Base-by-base conservation (phyloP, 2,888 invertebrate species). In the Cyclophora albipunctata region DNA sequence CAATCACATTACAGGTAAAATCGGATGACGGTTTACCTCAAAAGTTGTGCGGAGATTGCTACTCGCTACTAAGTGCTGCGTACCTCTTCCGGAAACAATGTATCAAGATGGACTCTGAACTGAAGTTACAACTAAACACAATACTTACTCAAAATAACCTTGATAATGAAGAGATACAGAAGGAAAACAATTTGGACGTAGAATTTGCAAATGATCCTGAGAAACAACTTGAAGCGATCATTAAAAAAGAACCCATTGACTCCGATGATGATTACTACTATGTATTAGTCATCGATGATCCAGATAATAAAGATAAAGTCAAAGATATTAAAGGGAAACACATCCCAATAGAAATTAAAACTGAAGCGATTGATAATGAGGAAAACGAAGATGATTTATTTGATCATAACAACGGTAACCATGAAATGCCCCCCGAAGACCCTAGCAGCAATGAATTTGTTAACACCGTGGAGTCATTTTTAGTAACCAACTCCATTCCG, bases 191-290 rank as follows among this genome's bases (percentile, higher is more conserved):
- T 3, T 37, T 40, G 3, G 69, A 73, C 7, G 70, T 78, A 45
- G 76, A 82, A 47, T 66, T 81, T 53, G 75, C 70, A 0, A 77
- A 77, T 58, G 72, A 85, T 62, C 81, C 84, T 1, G 66, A 81
- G 45, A 86, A 82, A 62, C 82, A 86, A 63, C 64, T 87, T 4
- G 77, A 85, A 55, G 68, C 77, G 46, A 76, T 84, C 3, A 84
- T 88, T 4, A 88, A 87, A 62, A 59, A 69, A 44, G 88, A 88
- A 62, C 84, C 84, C 2, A 69, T 60, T 40, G 88, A 88, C 45
- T 81, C 77, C 62, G 88, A 88, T 60, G 89, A 89, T 70, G 88
- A 89, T 59, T 84, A 65, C 47, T 89, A 87, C 51, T 88, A 88
- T 63, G 87, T 89, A 3, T 72, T 89, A 34, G 87, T 89, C 3